These are phyloP conservation scores for Amphilophus citrinellus DNA, from an alignment of 2,113 vertebrate species.

Conservation along the genomic window DNA sequence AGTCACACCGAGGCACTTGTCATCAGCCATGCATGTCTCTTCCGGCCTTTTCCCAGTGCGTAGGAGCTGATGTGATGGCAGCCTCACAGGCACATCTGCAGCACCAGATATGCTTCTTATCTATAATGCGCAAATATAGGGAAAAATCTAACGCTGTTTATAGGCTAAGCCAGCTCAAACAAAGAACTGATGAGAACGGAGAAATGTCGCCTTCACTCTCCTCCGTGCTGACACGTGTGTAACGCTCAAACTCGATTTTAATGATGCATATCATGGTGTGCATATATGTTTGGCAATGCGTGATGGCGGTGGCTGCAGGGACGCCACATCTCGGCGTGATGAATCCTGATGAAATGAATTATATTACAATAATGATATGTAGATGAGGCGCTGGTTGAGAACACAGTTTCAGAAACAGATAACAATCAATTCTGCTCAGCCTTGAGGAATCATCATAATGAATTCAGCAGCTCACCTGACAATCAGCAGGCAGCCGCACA, in stretches of 20 bases:
- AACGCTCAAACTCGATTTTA: conserved; percentile 35
- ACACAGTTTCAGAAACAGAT: conserved; percentile 64
- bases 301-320: conserved; percentile 33
- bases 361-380: conserved; percentile 68
- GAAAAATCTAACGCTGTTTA: conserved; percentile 63
- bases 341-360: conserved; percentile 56
- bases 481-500: conserved; percentile 57
- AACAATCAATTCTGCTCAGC: conserved; percentile 69
- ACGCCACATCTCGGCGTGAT: conserved; percentile 4
- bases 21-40: conserved; percentile 71
- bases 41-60: conserved; percentile 33
- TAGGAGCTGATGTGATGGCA: conserved; percentile 68
- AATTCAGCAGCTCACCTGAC: conserved; percentile 72
- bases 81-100: conserved; percentile 65
- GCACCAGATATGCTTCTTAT: conserved; percentile 73
- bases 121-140: conserved; percentile 71
- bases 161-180: conserved; percentile 58
- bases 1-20: conserved; percentile 27
- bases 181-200: conserved; percentile 51
- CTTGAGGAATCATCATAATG: conserved; percentile 70
- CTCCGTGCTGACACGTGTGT: conserved; percentile 40
- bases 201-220: conserved; percentile 52
- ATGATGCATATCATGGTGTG: conserved; percentile 43
- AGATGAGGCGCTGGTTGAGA: conserved; percentile 62
- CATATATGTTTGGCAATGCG: conserved; percentile 5